Evolutionary conservation across 2,113 vertebrate species (phyloP).

Genomic region (Corythornis vintsioides): DNA sequence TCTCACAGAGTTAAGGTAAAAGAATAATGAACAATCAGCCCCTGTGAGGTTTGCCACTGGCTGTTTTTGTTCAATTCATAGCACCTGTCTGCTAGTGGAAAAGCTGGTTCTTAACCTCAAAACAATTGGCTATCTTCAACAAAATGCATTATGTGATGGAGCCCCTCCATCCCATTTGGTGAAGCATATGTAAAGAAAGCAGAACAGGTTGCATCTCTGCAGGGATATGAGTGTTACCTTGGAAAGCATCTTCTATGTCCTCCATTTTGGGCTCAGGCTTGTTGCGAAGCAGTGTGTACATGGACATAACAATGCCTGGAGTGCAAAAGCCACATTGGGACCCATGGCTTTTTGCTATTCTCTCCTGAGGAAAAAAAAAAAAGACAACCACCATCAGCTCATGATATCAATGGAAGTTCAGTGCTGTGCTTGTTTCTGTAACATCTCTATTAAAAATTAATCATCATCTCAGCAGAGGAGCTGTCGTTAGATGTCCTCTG

Average conservation of each 20-base stretch:
- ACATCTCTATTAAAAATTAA: neutral
- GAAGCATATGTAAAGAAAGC: neutral
- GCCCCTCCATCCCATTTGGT: neutral
- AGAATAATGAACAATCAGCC: neutral
- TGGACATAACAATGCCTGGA: conserved; percentile 96
- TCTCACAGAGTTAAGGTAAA: too few relatives aligned
- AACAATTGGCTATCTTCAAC: neutral
- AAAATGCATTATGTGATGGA: neutral
- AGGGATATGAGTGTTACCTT: conserved; percentile 76
- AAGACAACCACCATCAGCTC: neutral
- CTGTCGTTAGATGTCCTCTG: neutral
- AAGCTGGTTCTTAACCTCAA: neutral
- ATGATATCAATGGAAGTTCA: neutral
- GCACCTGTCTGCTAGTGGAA: neutral
- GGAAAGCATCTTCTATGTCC: conserved; percentile 90
- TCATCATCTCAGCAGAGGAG: neutral
- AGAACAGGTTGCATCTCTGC: neutral
- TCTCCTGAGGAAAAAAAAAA: conserved; percentile 79
- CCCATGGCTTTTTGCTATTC: conserved; percentile 90
- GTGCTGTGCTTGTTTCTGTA: neutral
- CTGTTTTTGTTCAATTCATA: neutral
- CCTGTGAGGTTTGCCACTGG: neutral
- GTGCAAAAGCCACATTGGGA: conserved; percentile 98
- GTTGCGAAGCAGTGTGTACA: conserved; percentile 91
- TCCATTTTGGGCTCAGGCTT: conserved; percentile 80